Percentiles rank a stretch among this genome's conserved stretches.
Evolutionary conservation across 2,113 vertebrate species (phyloP).

Genomic region (Irena cyanogastra): DNA sequence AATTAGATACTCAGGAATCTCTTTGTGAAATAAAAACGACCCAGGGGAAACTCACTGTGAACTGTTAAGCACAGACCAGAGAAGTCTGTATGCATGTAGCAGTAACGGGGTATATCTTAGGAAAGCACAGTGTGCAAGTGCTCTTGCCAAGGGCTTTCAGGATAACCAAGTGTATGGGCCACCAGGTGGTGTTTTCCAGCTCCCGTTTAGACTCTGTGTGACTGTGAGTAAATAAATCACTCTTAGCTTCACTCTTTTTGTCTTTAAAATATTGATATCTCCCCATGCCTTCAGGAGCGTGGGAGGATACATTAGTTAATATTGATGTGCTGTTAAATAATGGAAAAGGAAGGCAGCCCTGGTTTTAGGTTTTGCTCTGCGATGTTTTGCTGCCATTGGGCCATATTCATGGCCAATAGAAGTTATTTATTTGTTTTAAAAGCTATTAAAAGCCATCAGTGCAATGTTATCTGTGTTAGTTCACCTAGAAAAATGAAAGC

Average conservation of each 20-base stretch:
- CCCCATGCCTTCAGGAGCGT: neutral
- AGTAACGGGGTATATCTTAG: neutral
- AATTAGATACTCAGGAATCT: neutral
- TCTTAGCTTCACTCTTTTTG: neutral
- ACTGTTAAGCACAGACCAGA: neutral
- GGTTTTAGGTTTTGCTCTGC: neutral
- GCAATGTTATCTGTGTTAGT: fast-evolving
- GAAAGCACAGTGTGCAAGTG: neutral
- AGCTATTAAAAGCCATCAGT: neutral
- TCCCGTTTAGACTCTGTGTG: fast-evolving
- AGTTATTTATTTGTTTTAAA: neutral
- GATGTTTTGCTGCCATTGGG: neutral
- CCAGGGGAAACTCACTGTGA: neutral
- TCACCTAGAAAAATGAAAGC: neutral
- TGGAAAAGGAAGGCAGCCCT: neutral
- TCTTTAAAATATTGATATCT: neutral
- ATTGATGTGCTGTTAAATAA: neutral
- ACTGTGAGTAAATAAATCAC: neutral
- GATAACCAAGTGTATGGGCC: neutral
- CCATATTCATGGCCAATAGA: neutral
- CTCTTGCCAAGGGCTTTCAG: neutral
- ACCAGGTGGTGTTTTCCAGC: neutral
- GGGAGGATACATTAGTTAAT: neutral
- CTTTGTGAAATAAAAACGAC: neutral
- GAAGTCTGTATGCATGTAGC: neutral